Conservation (phyloP, 2,888 invertebrate genomes). For the Rhagonycha lutea region DNA sequence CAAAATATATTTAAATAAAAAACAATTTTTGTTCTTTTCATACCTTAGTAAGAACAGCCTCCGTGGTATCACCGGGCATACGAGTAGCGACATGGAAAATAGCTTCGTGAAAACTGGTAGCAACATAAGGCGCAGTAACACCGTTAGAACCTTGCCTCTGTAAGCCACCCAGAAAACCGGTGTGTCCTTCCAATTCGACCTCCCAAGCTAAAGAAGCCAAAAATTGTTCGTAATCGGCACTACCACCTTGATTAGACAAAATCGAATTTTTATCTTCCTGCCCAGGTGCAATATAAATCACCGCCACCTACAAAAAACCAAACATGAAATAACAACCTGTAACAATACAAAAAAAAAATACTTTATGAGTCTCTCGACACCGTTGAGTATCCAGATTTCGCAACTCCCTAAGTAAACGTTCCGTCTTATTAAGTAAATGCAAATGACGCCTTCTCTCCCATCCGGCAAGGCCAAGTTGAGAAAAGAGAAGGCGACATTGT, state of each 20-base stretch:
- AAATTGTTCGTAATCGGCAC: conserved; percentile 86
- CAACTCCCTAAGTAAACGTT: conserved; percentile 86
- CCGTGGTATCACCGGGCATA: conserved; percentile 90
- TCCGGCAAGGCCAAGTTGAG: conserved; percentile 87
- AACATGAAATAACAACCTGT: not conserved
- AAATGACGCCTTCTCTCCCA: conserved; percentile 86
- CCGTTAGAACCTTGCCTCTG: conserved; percentile 90
- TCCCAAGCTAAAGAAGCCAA: conserved; percentile 76
- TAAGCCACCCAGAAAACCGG: conserved; percentile 92
- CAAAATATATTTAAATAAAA: conserved; percentile 12
- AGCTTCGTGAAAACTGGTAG: conserved; percentile 90
- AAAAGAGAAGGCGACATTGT: conserved; percentile 85
- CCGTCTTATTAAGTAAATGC: conserved; percentile 85
- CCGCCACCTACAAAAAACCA: conserved; percentile 70
- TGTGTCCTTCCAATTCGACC: conserved; percentile 91
- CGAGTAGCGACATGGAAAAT: conserved; percentile 98
- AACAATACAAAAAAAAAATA: conserved; percentile 24
- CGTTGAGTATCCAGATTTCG: conserved; percentile 90
- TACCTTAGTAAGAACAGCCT: conserved; percentile 85
- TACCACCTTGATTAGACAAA: conserved; percentile 86
- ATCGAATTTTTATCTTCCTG: conserved; percentile 97
- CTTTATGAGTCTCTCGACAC: conserved; percentile 91
- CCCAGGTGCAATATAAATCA: conserved; percentile 96
- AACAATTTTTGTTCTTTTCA: not conserved
- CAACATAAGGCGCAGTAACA: conserved; percentile 91